A percentile compares a stretch with the other conserved stretches of the same genome.
Conservation (phyloP, 2,113 vertebrate genomes). For the Microtus richardsoni region DNA sequence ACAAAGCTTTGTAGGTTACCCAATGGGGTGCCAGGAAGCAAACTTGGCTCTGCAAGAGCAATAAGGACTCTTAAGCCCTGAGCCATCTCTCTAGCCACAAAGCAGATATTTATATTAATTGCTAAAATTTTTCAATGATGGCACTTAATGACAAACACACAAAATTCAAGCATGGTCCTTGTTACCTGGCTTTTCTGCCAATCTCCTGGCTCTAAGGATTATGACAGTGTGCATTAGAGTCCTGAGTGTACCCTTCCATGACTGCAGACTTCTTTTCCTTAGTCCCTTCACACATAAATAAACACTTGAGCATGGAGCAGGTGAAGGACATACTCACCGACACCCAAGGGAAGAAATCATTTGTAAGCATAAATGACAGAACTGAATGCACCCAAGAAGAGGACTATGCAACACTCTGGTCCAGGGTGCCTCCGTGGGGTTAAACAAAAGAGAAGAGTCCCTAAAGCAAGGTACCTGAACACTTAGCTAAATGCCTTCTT, state of each 20-base stretch:
- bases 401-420: background rate
- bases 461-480: constrained; percentile 11
- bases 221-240: background rate
- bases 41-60: background rate
- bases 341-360: constrained; percentile 5
- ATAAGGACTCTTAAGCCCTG: background rate
- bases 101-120: background rate
- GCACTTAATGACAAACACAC: background rate
- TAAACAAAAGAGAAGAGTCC: background rate
- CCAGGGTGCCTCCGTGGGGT: background rate
- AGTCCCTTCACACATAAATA: background rate
- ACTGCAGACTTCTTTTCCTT: too few relatives aligned
- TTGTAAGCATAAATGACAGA: background rate
- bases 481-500: background rate
- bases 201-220: background rate
- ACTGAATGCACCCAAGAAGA: background rate
- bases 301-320: background rate
- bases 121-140: background rate
- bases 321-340: background rate
- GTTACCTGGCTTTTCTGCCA: background rate
- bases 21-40: background rate
- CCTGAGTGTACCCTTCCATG: accelerated
- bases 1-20: background rate
- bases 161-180: background rate
- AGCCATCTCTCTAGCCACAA: background rate